A percentile compares a stretch with the other conserved stretches of the same genome.
Conservation (phyloP, 2,113 vertebrate species). For the Fregetta grallaria region DNA sequence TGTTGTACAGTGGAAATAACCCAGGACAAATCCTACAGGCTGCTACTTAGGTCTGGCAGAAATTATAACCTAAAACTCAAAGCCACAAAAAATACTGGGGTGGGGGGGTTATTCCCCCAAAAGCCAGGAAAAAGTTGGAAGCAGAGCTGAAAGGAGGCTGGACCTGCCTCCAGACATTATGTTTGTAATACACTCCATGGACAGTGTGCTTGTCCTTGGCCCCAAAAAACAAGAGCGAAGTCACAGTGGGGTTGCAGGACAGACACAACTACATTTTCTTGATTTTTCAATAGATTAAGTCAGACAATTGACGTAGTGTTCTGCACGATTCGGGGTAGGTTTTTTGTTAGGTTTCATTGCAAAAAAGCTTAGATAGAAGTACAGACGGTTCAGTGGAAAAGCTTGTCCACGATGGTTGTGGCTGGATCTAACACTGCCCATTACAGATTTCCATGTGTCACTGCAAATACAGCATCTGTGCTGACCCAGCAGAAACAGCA, state of each 20-base stretch:
- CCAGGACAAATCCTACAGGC: conserved; percentile 39
- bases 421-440: background rate
- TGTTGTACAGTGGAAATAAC: conserved; percentile 39
- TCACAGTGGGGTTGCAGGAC: background rate
- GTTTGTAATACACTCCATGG: background rate
- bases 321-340: background rate
- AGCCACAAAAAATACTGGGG: background rate
- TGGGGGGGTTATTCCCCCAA: background rate
- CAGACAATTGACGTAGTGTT: background rate
- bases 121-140: background rate
- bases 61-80: conserved; percentile 21
- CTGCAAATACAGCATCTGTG: background rate
- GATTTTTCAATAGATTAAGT: background rate
- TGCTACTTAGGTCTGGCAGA: conserved; percentile 14
- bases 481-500: background rate
- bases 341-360: background rate
- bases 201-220: background rate
- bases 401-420: background rate
- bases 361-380: background rate
- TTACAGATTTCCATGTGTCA: background rate
- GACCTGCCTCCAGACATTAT: background rate
- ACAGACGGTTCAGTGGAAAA: background rate
- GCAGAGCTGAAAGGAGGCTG: conserved; percentile 5
- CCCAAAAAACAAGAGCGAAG: background rate
- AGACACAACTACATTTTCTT: background rate